Percentiles rank a stretch among this genome's conserved stretches.
Evolutionary conservation across 2,888 invertebrate genomes (phyloP).

Genomic region (Melanophora roralis): DNA sequence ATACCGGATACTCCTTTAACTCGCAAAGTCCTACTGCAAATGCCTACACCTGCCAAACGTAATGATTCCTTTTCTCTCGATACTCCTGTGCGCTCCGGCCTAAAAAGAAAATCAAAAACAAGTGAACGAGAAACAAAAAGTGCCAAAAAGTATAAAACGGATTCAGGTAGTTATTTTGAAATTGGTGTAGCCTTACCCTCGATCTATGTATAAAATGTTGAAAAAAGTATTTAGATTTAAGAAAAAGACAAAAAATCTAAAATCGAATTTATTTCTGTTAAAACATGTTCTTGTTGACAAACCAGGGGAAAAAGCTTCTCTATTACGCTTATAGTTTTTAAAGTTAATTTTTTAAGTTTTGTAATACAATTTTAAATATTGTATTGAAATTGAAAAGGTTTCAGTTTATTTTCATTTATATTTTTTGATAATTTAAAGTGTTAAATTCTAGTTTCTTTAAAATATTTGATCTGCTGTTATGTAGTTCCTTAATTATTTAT

Average conservation of each 20-base stretch:
- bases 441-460: constrained; percentile 21
- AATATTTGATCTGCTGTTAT: constrained; percentile 70
- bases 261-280: constrained; percentile 42
- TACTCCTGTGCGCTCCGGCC: constrained; percentile 67
- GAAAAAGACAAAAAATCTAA: not conserved
- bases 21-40: constrained; percentile 58
- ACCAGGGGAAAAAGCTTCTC: constrained; percentile 74
- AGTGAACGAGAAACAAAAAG: constrained; percentile 1
- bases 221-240: too few species aligned
- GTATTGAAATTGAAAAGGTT: constrained; percentile 2
- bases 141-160: constrained; percentile 69
- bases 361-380: constrained; percentile 40
- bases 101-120: constrained; percentile 62
- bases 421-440: constrained; percentile 47
- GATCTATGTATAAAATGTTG: constrained; percentile 69
- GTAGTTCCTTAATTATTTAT: constrained; percentile 66
- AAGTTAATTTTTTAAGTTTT: constrained; percentile 53
- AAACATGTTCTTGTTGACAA: constrained; percentile 69
- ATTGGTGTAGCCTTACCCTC: constrained; percentile 75
- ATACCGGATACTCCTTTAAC: constrained; percentile 46
- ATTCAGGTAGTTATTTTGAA: constrained; percentile 73
- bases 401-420: constrained; percentile 9
- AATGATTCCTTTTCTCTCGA: constrained; percentile 68
- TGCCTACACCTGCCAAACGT: constrained; percentile 66
- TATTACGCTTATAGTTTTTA: constrained; percentile 74